Conservation (phyloP, 2,888 invertebrate genomes). For the Caenorhabditis becei region DNA sequence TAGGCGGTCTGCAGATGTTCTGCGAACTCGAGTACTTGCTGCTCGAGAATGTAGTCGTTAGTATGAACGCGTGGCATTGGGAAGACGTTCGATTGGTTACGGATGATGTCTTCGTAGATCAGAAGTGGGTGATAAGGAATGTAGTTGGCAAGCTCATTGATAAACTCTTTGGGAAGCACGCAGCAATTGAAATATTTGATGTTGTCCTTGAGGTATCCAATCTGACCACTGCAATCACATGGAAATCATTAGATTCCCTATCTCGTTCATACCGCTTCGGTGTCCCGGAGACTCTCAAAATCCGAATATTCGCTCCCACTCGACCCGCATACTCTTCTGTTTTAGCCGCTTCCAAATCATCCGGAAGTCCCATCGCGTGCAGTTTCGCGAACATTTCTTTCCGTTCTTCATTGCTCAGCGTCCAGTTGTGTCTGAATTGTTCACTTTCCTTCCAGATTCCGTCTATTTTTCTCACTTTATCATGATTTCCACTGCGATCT, state of each 20-base stretch:
- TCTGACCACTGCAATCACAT: neutral
- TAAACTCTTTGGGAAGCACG: neutral
- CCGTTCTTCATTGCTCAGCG: slow-evolving; percentile 2
- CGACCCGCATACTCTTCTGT: slow-evolving; percentile 2
- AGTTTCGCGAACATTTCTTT: slow-evolving; percentile 5
- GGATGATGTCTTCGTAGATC: neutral
- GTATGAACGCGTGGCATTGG: slow-evolving; percentile 11
- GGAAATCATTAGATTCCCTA: neutral
- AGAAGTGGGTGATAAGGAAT: slow-evolving; percentile 22
- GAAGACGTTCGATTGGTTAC: neutral
- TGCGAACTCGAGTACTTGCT: slow-evolving; percentile 24
- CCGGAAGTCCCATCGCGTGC: neutral
- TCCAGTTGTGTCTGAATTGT: slow-evolving; percentile 22
- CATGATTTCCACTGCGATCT: slow-evolving; percentile 31
- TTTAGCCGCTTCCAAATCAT: neutral
- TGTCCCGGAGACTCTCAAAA: slow-evolving; percentile 23
- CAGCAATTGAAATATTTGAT: too few relatives aligned
- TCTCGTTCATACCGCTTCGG: neutral
- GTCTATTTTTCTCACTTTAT: neutral
- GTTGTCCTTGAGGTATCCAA: too few relatives aligned
- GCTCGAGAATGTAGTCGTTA: neutral
- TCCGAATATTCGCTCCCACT: slow-evolving; percentile 11
- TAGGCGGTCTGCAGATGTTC: slow-evolving; percentile 1
- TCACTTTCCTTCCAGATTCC: neutral
- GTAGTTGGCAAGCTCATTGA: slow-evolving; percentile 3